Evolutionary conservation across 2,113 vertebrate species (phyloP), one percentile per base, ranked within the genome.

Genomic region (Malaclemys terrapin): DNA sequence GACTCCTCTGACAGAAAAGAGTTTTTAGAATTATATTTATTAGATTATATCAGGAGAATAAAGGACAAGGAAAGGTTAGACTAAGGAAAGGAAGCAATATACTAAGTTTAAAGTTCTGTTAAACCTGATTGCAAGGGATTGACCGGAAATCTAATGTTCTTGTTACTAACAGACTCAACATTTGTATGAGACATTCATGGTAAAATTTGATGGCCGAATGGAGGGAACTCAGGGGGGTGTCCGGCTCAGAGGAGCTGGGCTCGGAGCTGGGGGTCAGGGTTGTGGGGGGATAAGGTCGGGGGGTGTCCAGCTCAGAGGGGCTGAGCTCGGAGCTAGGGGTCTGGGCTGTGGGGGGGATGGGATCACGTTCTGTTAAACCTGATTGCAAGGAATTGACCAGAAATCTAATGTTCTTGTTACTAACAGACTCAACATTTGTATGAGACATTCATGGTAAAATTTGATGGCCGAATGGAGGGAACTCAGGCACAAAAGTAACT

Each of bases 71-170:
- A 53, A 89, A 95, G 96, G 93, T 49, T 20, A 91, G 82, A 93
- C 25, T 54, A 85, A 96, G 82, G 20, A 89, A 97, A 94, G 89
- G 93, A 96, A 97, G 86, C 85, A 4, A 35, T 90, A 87, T 87
- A 90, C 72, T 65, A 4, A 45, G 17, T 72, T 94, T 96, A 93
- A 22, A 97, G 89, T 20, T 89, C 75, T 25, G 7, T 92, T 91
- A 95, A 96, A 93, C 12, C 89, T 2, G 1, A 13, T 59, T 92
- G n/a, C 25, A 62, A 10, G 14, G 52, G 93, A 93, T 35, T 75
- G 86, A 89, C 8, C 84, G 92, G 80, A 38, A 94, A 79, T 65
- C 76, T 24, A 2, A 0, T n/a, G 47, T 29, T 59, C 45, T 29
- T 1, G 0, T 8, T 96, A 89, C n/a, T 57, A 87, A 87, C 0